Base-by-base conservation (phyloP, 2,113 vertebrate genomes). In the Clinocottus analis region DNA sequence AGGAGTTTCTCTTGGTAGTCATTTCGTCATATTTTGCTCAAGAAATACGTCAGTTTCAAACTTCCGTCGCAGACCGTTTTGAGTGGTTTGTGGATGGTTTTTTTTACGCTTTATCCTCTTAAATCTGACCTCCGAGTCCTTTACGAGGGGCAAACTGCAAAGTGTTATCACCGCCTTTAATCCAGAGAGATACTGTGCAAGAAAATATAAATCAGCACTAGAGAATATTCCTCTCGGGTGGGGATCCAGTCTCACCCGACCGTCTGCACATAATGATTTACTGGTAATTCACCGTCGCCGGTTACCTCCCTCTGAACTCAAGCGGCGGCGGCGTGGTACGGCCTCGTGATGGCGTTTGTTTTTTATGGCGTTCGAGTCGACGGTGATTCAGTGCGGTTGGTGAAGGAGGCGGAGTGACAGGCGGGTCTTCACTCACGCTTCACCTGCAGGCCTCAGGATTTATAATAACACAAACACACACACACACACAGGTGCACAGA, bases 401-500 rank as follows among this genome's bases (percentile, higher is more conserved):
- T 64, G 14, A 16, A 69, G 21, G 37, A 79, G 55, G 25, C 51
- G 10, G 21, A 61, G 55, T 74, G 80, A 83, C 31, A 31, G 37
- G 14, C 74, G 47, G 74, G 53, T 58, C 58, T 76, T 73, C 16
- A 82, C 63, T 85, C 49, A 51, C 21, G 59, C 19, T 71, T 55
- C 27, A 64, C 51, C 64, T 63, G 51, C 37, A 68, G 69, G 56
- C 31, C 79, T 74, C 21, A 62, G 33, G 25, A 66, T 56, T 74
- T 45, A 3, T n/a, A n/a, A n/a, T n/a, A n/a, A 25, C 13, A 25
- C 11, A 23, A 72, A 25, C 21, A 37, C 33, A 27, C 41, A 9
- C 33, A 31, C 19, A 47, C 45, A 10, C 49, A 75, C n/a, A 31
- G 47, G 25, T 16, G 39, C n/a, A 51, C 43, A 47, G 29, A 56